Percentiles rank a stretch among this genome's conserved stretches.
phyloP scores from a whole-genome alignment of 2,797 vertebrate species.

The Danio kyathit region DNA sequence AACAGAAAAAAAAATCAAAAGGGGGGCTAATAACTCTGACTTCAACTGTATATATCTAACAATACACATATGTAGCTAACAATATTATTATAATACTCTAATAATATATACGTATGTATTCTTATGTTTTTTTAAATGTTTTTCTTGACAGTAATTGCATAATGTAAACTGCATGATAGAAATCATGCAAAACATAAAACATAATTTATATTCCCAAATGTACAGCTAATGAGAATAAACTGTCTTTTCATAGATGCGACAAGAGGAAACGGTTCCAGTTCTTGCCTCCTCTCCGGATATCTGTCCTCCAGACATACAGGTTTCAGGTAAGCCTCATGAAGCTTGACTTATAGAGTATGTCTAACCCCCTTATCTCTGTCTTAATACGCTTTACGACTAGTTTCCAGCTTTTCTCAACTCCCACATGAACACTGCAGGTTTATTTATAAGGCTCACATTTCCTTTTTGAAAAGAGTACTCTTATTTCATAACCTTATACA shows the following conservation, averaged over 20 bases:
- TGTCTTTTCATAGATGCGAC: slow-evolving; percentile 70
- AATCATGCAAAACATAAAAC: no score
- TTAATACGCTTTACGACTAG: not conserved
- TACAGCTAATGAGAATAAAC: no score
- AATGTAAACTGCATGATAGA: no score
- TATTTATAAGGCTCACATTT: slow-evolving; percentile 3
- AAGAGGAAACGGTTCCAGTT: slow-evolving; percentile 76
- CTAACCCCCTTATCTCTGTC: slow-evolving; percentile 2
- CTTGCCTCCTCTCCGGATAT: slow-evolving; percentile 84
- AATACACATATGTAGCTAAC: no score
- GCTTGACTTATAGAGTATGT: not conserved
- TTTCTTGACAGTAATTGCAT: no score
- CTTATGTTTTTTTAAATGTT: no score
- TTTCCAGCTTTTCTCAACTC: not conserved
- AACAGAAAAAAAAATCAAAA: no score
- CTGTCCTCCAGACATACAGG: slow-evolving; percentile 84
- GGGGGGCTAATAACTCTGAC: no score
- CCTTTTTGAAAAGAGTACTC: not conserved
- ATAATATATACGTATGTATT: no score
- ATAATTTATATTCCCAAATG: no score
- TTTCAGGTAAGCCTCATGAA: slow-evolving; percentile 78
- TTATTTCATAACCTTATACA: slow-evolving; percentile 10
- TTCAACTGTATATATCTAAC: no score
- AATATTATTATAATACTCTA: no score
- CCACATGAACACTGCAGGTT: not conserved